Evolutionary conservation across 2,113 vertebrate genomes (phyloP).

Genomic region (Pteruthius melanotis): DNA sequence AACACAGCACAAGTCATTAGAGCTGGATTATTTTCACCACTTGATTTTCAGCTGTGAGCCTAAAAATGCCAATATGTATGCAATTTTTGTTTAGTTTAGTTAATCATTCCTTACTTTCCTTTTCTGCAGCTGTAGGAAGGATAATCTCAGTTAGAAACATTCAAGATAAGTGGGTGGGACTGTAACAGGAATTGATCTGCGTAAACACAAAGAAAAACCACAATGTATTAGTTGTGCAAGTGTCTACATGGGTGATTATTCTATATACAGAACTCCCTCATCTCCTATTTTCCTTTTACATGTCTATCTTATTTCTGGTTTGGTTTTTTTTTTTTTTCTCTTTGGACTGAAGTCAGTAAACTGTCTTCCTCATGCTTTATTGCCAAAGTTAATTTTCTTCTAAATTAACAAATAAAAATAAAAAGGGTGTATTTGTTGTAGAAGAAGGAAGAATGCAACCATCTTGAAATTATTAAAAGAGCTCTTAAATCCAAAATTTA

Average conservation of each 20-base stretch:
- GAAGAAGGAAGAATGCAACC: neutral
- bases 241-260: neutral
- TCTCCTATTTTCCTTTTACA: accelerated
- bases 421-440: neutral
- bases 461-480: neutral
- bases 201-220: neutral
- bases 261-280: neutral
- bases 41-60: neutral
- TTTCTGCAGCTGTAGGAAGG: neutral
- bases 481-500: neutral
- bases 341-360: neutral
- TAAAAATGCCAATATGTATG: neutral
- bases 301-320: neutral
- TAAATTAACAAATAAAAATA: neutral
- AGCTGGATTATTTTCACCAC: neutral
- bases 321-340: neutral
- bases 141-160: neutral
- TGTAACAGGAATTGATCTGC: neutral
- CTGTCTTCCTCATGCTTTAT: neutral
- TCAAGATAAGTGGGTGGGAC: neutral
- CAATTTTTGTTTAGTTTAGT: neutral
- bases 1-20: neutral
- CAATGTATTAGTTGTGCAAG: neutral
- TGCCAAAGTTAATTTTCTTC: neutral
- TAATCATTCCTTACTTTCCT: neutral